These are phyloP conservation scores for Corythoichthys intestinalis DNA, from an alignment of 2,113 vertebrate genomes.

Conservation along the genomic window DNA sequence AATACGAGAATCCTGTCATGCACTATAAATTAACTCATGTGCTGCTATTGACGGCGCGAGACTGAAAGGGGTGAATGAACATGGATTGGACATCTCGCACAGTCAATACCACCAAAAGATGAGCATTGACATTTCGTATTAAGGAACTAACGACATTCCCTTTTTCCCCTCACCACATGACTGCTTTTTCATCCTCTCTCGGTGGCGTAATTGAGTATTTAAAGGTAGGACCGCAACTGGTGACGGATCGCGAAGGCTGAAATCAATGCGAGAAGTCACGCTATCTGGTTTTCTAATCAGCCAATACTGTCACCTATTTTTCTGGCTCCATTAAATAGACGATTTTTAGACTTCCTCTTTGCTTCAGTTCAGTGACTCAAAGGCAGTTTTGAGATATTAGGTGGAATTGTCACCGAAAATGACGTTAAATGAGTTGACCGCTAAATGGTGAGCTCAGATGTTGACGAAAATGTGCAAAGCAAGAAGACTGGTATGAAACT, in stretches of 20 bases:
- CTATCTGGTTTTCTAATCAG: constrained; percentile 49
- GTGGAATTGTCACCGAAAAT: constrained; percentile 17
- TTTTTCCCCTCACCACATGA: constrained; percentile 38
- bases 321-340: constrained; percentile 28
- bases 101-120: too few species aligned
- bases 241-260: constrained; percentile 22
- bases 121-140: constrained; percentile 32
- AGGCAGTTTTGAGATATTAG: constrained; percentile 15
- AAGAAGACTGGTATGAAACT: too few species aligned
- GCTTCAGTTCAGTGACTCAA: constrained; percentile 14
- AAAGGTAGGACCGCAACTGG: constrained; percentile 60
- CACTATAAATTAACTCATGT: too few species aligned
- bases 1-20: too few species aligned
- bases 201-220: constrained; percentile 57
- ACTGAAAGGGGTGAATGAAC: too few species aligned
- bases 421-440: neutral
- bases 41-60: too few species aligned
- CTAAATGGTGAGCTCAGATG: too few species aligned
- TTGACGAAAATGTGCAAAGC: too few species aligned
- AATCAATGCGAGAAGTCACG: constrained; percentile 46
- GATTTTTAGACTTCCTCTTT: constrained; percentile 23
- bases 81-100: too few species aligned
- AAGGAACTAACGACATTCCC: constrained; percentile 59
- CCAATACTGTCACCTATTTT: constrained; percentile 15
- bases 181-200: constrained; percentile 47